Conservation (phyloP, 1,140 invertebrate genomes). For the Eurosta solidaginis region DNA sequence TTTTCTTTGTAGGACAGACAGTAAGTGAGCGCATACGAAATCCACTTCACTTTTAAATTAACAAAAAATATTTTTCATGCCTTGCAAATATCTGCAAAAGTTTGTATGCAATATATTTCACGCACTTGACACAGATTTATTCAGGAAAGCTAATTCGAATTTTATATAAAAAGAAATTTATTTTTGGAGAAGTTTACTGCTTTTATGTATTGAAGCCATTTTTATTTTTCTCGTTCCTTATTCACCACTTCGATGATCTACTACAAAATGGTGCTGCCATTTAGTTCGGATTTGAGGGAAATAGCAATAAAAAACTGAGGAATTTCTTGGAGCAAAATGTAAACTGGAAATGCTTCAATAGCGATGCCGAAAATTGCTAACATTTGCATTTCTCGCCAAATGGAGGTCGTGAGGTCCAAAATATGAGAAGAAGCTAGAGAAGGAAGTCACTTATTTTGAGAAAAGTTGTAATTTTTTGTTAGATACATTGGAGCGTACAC, state of each 20-base stretch:
- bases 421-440: too few species aligned
- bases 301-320: neutral
- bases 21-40: slow-evolving; percentile 2
- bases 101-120: neutral
- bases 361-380: too few species aligned
- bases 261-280: slow-evolving; percentile 2
- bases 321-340: neutral
- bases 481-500: too few species aligned
- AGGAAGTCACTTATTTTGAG: too few species aligned
- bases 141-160: neutral
- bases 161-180: neutral
- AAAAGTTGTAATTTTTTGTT: too few species aligned
- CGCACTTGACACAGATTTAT: neutral
- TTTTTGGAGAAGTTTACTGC: slow-evolving; percentile 20
- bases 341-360: too few species aligned
- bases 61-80: neutral
- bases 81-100: neutral
- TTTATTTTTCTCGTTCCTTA: slow-evolving; percentile 37
- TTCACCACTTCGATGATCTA: neutral
- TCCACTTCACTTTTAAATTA: neutral
- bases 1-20: slow-evolving; percentile 20
- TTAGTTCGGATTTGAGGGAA: neutral
- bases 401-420: too few species aligned
- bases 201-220: slow-evolving; percentile 36
- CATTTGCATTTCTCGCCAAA: too few species aligned